These are phyloP conservation scores for Furcula furcula DNA, from an alignment of 2,888 invertebrate species.

Conservation along the genomic window DNA sequence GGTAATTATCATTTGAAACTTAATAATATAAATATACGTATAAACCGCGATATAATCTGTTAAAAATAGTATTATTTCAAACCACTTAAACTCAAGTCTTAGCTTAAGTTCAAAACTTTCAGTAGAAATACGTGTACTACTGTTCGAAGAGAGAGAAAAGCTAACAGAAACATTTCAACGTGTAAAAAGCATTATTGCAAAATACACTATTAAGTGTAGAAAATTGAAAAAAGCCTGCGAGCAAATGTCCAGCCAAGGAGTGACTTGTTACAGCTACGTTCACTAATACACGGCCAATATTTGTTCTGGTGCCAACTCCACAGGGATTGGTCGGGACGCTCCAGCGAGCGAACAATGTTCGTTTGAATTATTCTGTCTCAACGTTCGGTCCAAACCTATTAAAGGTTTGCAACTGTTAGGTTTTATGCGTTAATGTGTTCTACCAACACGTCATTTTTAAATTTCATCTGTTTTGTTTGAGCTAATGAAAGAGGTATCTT, in stretches of 20 bases:
- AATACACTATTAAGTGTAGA: slow-evolving; percentile 18
- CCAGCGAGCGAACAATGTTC: slow-evolving; percentile 62
- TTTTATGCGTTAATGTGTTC: slow-evolving; percentile 5
- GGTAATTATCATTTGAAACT: no score
- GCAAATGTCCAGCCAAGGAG: slow-evolving; percentile 42
- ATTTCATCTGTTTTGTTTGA: no score
- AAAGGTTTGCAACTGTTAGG: slow-evolving; percentile 39
- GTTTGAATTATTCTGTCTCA: slow-evolving; percentile 51
- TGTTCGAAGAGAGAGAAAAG: no score
- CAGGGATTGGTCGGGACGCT: slow-evolving; percentile 46
- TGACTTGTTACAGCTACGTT: slow-evolving; percentile 56
- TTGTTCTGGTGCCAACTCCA: slow-evolving; percentile 54
- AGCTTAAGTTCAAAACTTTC: no score
- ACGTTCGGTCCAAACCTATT: slow-evolving; percentile 31
- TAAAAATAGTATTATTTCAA: no score
- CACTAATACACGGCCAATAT: slow-evolving; percentile 73
- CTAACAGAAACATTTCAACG: no score
- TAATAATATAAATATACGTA: no score
- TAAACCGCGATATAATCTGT: no score
- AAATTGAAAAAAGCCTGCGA: slow-evolving; percentile 24
- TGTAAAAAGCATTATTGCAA: neutral
- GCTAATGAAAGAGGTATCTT: no score
- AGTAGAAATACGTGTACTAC: no score
- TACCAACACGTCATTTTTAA: no score
- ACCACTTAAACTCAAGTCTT: no score